phyloP scores from a whole-genome alignment of 1,140 invertebrate species.

The Drosophila subpulchrella region DNA sequence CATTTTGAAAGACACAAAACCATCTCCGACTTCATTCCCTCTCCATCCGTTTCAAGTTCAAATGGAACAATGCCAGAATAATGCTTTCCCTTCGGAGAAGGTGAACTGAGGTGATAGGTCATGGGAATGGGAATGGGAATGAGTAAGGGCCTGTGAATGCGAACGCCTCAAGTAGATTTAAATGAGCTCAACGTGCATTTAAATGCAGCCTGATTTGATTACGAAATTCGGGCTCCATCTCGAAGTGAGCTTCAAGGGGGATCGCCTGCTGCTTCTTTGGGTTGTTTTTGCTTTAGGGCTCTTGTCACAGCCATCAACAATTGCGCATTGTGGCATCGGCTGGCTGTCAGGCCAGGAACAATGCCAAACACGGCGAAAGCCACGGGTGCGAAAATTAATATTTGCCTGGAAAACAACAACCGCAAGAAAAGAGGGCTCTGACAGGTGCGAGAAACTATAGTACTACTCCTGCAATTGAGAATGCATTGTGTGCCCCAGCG shows the following conservation, averaged over 20 bases:
- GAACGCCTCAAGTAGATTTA: slow-evolving; percentile 20
- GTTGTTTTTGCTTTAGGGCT: neutral
- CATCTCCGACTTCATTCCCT: neutral
- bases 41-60: slow-evolving; percentile 9
- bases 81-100: slow-evolving; percentile 1
- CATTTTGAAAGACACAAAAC: slow-evolving; percentile 17
- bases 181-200: slow-evolving; percentile 43
- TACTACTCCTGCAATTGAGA: neutral
- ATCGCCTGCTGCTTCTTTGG: neutral
- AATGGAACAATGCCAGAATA: slow-evolving; percentile 18
- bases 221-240: slow-evolving; percentile 2
- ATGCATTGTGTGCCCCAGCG: slow-evolving; percentile 43
- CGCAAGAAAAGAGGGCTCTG: neutral
- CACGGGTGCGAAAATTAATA: slow-evolving; percentile 78
- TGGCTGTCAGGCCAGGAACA: slow-evolving; percentile 8
- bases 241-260: neutral
- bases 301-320: slow-evolving; percentile 34
- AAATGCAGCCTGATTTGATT: slow-evolving; percentile 67
- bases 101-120: slow-evolving; percentile 2
- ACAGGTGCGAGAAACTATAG: neutral
- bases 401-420: slow-evolving; percentile 49
- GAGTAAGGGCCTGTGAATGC: neutral
- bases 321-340: slow-evolving; percentile 14
- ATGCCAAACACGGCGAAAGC: slow-evolving; percentile 30
- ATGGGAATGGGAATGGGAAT: neutral